Conservation (phyloP, 2,888 invertebrate species). For the Psococerastis gibbosa region DNA sequence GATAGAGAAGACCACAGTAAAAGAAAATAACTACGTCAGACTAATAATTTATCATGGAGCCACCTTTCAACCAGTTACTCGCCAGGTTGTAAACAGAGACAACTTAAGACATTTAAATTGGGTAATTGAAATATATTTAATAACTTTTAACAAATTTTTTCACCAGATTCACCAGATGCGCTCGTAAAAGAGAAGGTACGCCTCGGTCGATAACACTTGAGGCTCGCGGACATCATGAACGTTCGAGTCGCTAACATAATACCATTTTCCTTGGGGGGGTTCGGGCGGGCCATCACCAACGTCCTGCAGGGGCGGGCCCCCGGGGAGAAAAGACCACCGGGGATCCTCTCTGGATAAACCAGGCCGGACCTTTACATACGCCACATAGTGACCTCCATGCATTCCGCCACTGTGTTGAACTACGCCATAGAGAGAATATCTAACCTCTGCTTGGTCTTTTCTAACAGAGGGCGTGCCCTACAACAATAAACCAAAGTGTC, state of each 20-base stretch:
- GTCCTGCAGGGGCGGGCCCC: not conserved
- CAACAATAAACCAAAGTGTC: not conserved
- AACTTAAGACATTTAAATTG: too few relatives aligned
- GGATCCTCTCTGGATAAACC: conserved; percentile 30
- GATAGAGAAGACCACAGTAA: too few relatives aligned
- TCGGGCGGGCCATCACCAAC: conserved; percentile 15
- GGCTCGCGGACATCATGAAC: conserved; percentile 65
- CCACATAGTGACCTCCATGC: conserved; percentile 81
- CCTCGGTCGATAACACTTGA: conserved; percentile 66
- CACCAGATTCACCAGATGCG: conserved; percentile 62
- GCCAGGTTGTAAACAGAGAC: too few relatives aligned
- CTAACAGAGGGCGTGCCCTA: conserved; percentile 32
- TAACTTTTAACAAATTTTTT: too few relatives aligned
- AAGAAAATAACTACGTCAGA: too few relatives aligned
- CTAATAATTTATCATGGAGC: too few relatives aligned
- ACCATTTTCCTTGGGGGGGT: conserved; percentile 67
- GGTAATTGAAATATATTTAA: too few relatives aligned
- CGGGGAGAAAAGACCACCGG: conserved; percentile 52
- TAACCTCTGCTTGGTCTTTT: conserved; percentile 37
- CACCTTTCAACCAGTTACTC: too few relatives aligned
- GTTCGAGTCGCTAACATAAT: conserved; percentile 77
- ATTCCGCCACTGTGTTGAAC: conserved; percentile 89
- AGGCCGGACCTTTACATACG: conserved; percentile 56
- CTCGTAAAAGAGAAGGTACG: conserved; percentile 93
- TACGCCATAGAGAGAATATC: conserved; percentile 85